phyloP scores from a whole-genome alignment of 2,888 invertebrate species.

The Copidosoma aretas region DNA sequence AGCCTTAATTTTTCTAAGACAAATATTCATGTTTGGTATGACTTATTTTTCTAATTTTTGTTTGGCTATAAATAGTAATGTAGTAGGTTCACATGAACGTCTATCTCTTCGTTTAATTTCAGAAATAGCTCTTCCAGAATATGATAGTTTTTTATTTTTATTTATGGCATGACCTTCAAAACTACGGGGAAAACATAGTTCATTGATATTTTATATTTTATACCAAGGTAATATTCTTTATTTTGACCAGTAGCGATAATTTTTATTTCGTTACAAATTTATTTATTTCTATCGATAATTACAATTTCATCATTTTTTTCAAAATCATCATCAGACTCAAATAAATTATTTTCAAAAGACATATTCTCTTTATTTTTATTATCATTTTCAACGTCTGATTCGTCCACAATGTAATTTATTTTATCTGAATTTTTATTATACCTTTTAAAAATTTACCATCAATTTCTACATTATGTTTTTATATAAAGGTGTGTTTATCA shows the following conservation, averaged over 20 bases:
- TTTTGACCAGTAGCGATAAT: constrained; percentile 48
- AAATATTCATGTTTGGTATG: constrained; percentile 7
- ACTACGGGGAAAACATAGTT: constrained; percentile 46
- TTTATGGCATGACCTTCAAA: constrained; percentile 34
- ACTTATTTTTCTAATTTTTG: constrained; percentile 13
- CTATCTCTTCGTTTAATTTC: constrained; percentile 29
- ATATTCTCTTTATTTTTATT: no score
- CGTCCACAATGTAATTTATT: no score
- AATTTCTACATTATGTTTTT: constrained; percentile 26
- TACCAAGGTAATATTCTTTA: constrained; percentile 47
- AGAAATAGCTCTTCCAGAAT: constrained; percentile 20
- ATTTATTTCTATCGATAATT: constrained; percentile 40
- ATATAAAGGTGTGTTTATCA: constrained; percentile 27
- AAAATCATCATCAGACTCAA: constrained; percentile 24
- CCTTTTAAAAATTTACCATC: constrained; percentile 30
- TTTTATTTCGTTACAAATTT: constrained; percentile 22
- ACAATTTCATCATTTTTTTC: constrained; percentile 41
- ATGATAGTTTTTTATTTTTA: constrained; percentile 20
- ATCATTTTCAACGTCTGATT: no score
- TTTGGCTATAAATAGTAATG: constrained; percentile 23
- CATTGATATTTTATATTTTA: constrained; percentile 42
- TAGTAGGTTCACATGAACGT: constrained; percentile 14
- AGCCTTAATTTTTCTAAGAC: not conserved
- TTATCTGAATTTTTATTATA: no score
- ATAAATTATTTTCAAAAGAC: constrained; percentile 21